Percentiles rank a stretch among this genome's conserved stretches.
Conservation (phyloP, 1,140 invertebrate genomes). For the Hycleus phaleratus region DNA sequence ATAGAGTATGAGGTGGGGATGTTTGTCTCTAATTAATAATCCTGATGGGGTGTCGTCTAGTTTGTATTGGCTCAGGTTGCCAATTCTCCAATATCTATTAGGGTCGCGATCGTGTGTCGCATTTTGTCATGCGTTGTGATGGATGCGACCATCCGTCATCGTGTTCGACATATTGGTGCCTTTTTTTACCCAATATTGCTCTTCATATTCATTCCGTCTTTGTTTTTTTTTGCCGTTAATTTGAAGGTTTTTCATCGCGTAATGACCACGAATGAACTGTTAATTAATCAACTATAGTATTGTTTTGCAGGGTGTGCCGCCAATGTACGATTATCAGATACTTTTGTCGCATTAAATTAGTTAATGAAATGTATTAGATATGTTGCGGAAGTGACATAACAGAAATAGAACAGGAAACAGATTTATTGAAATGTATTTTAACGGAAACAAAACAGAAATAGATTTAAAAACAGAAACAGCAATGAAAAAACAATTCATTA, state of each 20-base stretch:
- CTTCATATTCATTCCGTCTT: too few species aligned
- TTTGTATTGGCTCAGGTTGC: constrained; percentile 14
- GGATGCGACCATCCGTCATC: constrained; percentile 21
- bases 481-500: too few species aligned
- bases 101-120: constrained; percentile 13
- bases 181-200: too few species aligned
- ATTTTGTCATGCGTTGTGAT: constrained; percentile 14
- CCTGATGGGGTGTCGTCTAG: constrained; percentile 1
- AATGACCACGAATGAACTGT: not conserved
- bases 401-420: too few species aligned
- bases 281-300: not conserved
- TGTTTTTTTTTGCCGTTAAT: too few species aligned
- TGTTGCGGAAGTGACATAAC: too few species aligned
- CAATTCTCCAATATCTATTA: constrained; percentile 13
- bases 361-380: too few species aligned
- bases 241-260: constrained; percentile 3
- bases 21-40: constrained; percentile 9
- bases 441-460: too few species aligned
- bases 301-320: not conserved
- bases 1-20: not conserved
- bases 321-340: not conserved
- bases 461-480: too few species aligned
- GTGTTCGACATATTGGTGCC: constrained; percentile 11
- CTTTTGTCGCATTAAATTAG: too few species aligned
- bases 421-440: too few species aligned